A percentile compares a stretch with the other conserved stretches of the same genome.
These are phyloP conservation scores for Sebastolobus altivelis DNA, from an alignment of 2,797 vertebrate genomes.

Conservation along the genomic window DNA sequence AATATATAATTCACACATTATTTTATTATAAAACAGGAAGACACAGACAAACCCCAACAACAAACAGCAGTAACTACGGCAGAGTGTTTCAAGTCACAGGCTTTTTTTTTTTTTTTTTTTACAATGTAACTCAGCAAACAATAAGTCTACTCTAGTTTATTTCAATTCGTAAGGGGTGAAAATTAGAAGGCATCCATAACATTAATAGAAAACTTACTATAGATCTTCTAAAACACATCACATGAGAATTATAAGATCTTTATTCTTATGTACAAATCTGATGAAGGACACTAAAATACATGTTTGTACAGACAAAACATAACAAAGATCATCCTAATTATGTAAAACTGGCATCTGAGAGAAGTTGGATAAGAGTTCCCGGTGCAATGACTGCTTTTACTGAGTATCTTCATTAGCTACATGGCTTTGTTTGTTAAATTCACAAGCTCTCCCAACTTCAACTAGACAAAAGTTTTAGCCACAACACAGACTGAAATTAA, in stretches of 20 bases:
- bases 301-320: constrained; percentile 51
- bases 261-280: constrained; percentile 75
- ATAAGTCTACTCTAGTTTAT: constrained; percentile 12
- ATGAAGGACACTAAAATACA: constrained; percentile 67
- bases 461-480: constrained; percentile 51
- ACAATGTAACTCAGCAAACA: constrained; percentile 31
- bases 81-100: constrained; percentile 41
- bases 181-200: constrained; percentile 33
- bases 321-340: constrained; percentile 51
- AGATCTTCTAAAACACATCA: constrained; percentile 48
- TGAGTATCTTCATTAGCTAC: constrained; percentile 55
- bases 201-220: constrained; percentile 40
- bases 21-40: constrained; percentile 51
- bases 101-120: constrained; percentile 3
- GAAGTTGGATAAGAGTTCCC: constrained; percentile 52
- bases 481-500: constrained; percentile 56
- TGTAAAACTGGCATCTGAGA: constrained; percentile 61
- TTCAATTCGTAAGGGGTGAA: background rate
- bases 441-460: constrained; percentile 45
- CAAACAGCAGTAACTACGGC: constrained; percentile 17
- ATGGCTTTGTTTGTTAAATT: constrained; percentile 57
- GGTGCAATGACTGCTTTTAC: constrained; percentile 49
- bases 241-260: constrained; percentile 62
- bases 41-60: constrained; percentile 17
- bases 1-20: constrained; percentile 6